Conservation (phyloP, 2,797 vertebrate genomes). For the Tangara arthus region DNA sequence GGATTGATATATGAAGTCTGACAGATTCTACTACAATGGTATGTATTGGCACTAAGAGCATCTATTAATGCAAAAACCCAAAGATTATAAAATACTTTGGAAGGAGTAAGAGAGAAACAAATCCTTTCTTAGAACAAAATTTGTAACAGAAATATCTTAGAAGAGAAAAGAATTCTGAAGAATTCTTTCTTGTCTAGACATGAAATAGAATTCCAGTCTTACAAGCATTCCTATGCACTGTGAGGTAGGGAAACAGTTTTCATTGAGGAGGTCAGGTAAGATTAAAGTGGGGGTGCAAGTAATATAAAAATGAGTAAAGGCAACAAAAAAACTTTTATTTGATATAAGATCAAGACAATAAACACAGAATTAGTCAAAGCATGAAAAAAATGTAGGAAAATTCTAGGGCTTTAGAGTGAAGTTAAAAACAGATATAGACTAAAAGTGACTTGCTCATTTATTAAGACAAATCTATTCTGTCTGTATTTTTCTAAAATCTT, state of each 20-base stretch:
- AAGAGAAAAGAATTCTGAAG: background rate
- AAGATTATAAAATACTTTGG: background rate
- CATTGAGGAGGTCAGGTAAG: background rate
- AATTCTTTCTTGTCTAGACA: background rate
- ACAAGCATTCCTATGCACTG: rapidly evolving
- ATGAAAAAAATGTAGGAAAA: background rate
- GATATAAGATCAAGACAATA: background rate
- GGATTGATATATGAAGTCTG: background rate
- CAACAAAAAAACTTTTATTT: background rate
- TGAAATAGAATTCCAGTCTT: background rate
- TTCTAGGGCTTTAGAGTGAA: background rate
- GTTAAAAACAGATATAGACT: background rate
- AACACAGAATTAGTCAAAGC: background rate
- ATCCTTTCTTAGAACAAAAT: background rate
- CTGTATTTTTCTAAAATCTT: background rate
- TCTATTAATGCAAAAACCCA: background rate
- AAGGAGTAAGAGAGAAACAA: background rate
- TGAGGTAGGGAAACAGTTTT: background rate
- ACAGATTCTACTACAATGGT: background rate
- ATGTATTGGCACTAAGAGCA: background rate
- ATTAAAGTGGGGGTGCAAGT: background rate
- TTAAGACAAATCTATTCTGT: background rate
- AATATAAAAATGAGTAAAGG: background rate
- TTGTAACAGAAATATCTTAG: background rate
- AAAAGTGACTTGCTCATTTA: background rate